A percentile compares a stretch with the other conserved stretches of the same genome.
Evolutionary conservation across 2,113 vertebrate genomes (phyloP).

Genomic region (Cyanocitta stelleri): DNA sequence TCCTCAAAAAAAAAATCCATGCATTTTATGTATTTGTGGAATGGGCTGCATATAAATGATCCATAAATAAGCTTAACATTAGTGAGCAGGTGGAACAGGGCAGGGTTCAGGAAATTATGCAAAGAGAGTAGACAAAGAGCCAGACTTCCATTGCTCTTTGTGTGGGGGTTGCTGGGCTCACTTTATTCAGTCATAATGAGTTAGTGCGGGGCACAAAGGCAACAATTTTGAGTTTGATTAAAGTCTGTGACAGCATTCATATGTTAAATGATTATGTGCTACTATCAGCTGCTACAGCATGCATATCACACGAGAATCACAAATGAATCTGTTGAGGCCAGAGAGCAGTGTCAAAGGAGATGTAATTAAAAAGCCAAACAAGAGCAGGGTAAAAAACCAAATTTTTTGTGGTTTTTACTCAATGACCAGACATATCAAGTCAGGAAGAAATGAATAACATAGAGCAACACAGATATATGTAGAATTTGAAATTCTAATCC

Average conservation of each 20-base stretch:
- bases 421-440: not conserved
- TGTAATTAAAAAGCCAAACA: not conserved
- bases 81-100: constrained; percentile 47
- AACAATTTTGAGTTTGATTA: not conserved
- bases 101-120: constrained; percentile 39
- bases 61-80: constrained; percentile 17
- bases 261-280: constrained; percentile 14
- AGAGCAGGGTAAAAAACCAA: not conserved
- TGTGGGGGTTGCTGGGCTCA: not conserved
- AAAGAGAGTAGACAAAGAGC: constrained; percentile 15
- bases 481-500: not conserved
- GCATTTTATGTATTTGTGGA: not conserved
- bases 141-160: not conserved
- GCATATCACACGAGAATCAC: not conserved
- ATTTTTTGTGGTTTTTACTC: not conserved
- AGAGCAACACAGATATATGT: not conserved
- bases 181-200: constrained; percentile 3
- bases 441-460: not conserved
- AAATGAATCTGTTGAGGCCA: not conserved
- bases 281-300: not conserved
- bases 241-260: constrained; percentile 26
- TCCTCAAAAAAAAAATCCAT: not conserved
- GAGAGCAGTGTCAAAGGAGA: not conserved
- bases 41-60: not conserved
- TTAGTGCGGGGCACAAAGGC: not conserved